phyloP scores from a whole-genome alignment of 2,797 vertebrate species.

The Anabas testudineus region DNA sequence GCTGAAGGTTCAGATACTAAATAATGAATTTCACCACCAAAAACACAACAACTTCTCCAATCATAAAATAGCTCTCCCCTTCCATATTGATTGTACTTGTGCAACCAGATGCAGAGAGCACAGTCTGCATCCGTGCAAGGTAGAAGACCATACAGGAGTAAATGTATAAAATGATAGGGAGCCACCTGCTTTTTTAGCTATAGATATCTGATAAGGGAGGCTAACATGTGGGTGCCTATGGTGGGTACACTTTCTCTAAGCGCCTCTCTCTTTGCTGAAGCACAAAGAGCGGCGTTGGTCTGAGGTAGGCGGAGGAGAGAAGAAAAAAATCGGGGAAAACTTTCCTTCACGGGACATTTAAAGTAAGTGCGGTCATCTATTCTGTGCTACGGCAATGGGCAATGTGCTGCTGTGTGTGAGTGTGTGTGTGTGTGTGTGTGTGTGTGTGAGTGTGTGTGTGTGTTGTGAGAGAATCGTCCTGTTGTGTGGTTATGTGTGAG shows the following conservation, averaged over 20 bases:
- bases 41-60: slow-evolving; percentile 99
- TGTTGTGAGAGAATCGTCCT: slow-evolving; percentile 16
- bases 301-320: slow-evolving; percentile 75
- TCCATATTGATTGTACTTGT: slow-evolving; percentile 99
- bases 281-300: slow-evolving; percentile 64
- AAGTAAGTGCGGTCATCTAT: slow-evolving; percentile 99
- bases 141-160: slow-evolving; percentile 83
- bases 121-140: slow-evolving; percentile 94
- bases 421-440: slow-evolving; percentile 31
- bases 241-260: slow-evolving; percentile 51
- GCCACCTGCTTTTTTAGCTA: slow-evolving; percentile 65
- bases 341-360: slow-evolving; percentile 96
- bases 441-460: slow-evolving; percentile 55
- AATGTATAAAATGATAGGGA: slow-evolving; percentile 77
- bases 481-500: slow-evolving; percentile 9
- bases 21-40: slow-evolving; percentile 99
- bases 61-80: slow-evolving; percentile 99
- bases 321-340: slow-evolving; percentile 77
- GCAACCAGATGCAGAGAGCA: slow-evolving; percentile 99
- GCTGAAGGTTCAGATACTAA: slow-evolving; percentile 99
- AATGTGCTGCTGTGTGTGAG: slow-evolving; percentile 58
- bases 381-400: slow-evolving; percentile 84
- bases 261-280: slow-evolving; percentile 57
- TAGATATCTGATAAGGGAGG: slow-evolving; percentile 70
- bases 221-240: slow-evolving; percentile 53